phyloP scores from a whole-genome alignment of 2,113 vertebrate genomes.

The Bagarius yarrelli region DNA sequence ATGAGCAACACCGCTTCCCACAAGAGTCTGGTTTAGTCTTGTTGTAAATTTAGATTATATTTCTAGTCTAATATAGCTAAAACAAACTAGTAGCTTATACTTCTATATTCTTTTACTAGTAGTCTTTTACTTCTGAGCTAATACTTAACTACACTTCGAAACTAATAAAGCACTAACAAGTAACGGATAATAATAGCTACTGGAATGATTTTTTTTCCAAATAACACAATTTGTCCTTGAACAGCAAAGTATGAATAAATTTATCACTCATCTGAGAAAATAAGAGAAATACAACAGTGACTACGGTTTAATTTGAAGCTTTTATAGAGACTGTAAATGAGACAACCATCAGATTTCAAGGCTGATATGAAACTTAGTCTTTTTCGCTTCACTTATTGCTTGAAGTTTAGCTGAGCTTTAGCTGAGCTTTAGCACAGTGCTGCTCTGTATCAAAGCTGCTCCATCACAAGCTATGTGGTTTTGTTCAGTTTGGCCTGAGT shows the following conservation, averaged over 20 bases:
- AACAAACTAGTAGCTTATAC: background rate
- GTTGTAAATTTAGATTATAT: background rate
- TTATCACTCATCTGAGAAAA: background rate
- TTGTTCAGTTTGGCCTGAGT: conserved; percentile 33
- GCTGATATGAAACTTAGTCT: background rate
- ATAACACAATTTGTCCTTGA: background rate
- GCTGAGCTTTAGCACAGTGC: conserved; percentile 11
- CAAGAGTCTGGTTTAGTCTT: background rate
- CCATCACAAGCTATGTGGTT: conserved; percentile 10
- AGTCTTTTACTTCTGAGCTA: background rate
- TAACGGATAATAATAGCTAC: background rate
- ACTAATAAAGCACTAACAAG: background rate
- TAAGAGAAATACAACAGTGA: background rate
- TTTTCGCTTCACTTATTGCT: background rate
- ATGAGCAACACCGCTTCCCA: background rate
- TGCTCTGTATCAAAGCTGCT: background rate
- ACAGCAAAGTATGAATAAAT: background rate
- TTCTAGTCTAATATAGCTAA: background rate
- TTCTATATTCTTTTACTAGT: no score
- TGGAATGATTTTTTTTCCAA: background rate
- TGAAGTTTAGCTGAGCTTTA: background rate
- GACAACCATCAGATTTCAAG: background rate
- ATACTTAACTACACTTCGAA: background rate
- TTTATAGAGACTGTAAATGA: background rate
- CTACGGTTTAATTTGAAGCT: background rate